Evolutionary conservation across 2,113 vertebrate species (phyloP), one percentile per base, ranked within the genome.

Genomic region (Cisticola juncidis): DNA sequence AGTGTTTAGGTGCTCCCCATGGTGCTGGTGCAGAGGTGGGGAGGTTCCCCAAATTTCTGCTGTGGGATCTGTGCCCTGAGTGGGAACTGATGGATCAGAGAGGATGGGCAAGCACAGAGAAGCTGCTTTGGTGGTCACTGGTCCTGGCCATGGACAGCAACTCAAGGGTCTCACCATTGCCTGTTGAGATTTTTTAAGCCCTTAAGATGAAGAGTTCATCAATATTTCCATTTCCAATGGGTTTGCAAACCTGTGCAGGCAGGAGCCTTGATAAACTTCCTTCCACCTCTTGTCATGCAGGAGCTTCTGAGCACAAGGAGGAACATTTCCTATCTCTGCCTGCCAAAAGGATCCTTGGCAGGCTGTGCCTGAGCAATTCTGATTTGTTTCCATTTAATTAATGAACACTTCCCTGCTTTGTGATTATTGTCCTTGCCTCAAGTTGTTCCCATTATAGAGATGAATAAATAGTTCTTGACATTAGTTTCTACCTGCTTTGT

Each of bases 351-450:
- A 26, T 62, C 88, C 89, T 95, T 96, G 94, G 95, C 91, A 96
- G 90, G 81, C 64, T 77, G 38, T 83, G 68, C 77, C 86, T 74
- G 42, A 84, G 88, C 81, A 74, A 36, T 74, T 78, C 76, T 71
- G 80, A 78, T 78, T 86, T 86, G 60, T 88, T 91, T 86, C 69
- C 88, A 94, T 97, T 95, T 94, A 94, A 96, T 94, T 88, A 94
- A 93, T 88, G 92, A 82, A 85, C 56, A 35, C 83, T 90, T 88
- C 9, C 80, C 72, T 96, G 58, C 44, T 93, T 81, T 90, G 91
- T 93, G 86, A 70, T 92, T 95, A 81, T 92, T 93, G 91, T 91
- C 83, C 80, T 95, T 92, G 91, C 92, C 86, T 90, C 64, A 90
- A 97, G 86, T 96, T 82, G 90, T 92, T 96, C 81, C 88, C 90